Base-by-base conservation (phyloP, 1,140 invertebrate genomes). In the Chymomyza costata region DNA sequence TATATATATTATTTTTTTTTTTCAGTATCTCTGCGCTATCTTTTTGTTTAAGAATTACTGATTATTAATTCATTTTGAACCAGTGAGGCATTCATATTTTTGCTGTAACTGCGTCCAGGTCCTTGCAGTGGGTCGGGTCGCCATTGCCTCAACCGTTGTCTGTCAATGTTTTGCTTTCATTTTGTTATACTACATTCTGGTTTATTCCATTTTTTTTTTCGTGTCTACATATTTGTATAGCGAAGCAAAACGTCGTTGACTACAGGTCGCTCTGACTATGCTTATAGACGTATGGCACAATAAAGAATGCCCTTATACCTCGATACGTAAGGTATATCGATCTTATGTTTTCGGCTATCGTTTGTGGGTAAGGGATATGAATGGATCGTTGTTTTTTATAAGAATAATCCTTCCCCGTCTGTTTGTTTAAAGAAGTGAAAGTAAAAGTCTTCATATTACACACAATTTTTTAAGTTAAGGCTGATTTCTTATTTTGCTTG, bases 31-130 rank as follows among this genome's bases (percentile, higher is more conserved):
- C 6, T 30, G 25, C 14, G 6, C 41, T 38, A 49, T 70, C 63
- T 76, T 76, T 70, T 78, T 76, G 62, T 76, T 76, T 50, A 68
- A 73, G 73, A 80, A 80, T 78, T 78, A 80, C 73, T 78, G 73
- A 78, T 78, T 78, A 78, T 78, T 80, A 78, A 78, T 78, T 78
- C 73, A 78, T 78, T 78, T 78, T 78, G 59, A 73, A 78, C 67
- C 73, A 62, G 73, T 71, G 73, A 76, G 73, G 73, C 73, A 71
- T 80, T 78, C 68, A 78, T 80, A 73, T 80, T 78, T 73, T 67
- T 78, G 71, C 71, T 43, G 3, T 25, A 25, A 3, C 21, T 25
- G 21, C n/a, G n/a, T 25, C 3, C 21, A 25, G 21, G 3, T 8
- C 3, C 21, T 25, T 61, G 62, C 58, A 80, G 54, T 78, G 71